A percentile compares a stretch with the other conserved stretches of the same genome.
phyloP scores from a whole-genome alignment of 2,113 vertebrate species.

The Takifugu bimaculatus region DNA sequence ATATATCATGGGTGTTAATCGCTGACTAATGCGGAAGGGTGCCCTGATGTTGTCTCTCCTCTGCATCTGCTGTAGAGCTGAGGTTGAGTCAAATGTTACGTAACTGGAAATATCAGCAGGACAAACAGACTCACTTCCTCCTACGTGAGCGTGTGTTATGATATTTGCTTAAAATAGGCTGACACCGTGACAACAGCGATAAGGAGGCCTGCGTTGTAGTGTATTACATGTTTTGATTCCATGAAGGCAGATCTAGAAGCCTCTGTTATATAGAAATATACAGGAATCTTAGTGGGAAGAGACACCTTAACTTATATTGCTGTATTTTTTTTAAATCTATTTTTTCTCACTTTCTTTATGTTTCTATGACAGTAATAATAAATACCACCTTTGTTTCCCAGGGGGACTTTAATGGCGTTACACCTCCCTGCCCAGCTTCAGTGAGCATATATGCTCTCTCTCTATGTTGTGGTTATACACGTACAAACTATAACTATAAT shows the following conservation, averaged over 20 bases:
- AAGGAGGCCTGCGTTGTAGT: neutral
- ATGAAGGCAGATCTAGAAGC: neutral
- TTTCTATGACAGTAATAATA: too few species aligned
- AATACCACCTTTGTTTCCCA: too few species aligned
- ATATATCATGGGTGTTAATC: neutral
- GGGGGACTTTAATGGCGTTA: too few species aligned
- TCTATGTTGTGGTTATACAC: too few species aligned
- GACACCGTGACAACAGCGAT: neutral
- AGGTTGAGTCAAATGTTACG: slow-evolving; percentile 31
- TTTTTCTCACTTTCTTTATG: too few species aligned
- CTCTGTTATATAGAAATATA: neutral
- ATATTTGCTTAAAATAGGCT: neutral
- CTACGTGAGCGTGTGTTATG: slow-evolving; percentile 7
- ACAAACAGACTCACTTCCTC: slow-evolving; percentile 25
- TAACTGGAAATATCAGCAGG: slow-evolving; percentile 25
- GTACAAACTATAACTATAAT: too few species aligned
- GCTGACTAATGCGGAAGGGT: neutral
- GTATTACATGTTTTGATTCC: neutral
- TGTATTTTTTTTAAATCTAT: too few species aligned
- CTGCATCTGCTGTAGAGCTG: slow-evolving; percentile 21
- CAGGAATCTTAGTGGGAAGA: neutral
- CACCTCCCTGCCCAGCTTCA: too few species aligned
- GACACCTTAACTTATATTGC: too few species aligned
- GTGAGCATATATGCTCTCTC: too few species aligned
- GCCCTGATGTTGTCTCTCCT: slow-evolving; percentile 16